Conservation (phyloP, 2,113 vertebrate genomes). For the Ptilorrhoa leucosticta region DNA sequence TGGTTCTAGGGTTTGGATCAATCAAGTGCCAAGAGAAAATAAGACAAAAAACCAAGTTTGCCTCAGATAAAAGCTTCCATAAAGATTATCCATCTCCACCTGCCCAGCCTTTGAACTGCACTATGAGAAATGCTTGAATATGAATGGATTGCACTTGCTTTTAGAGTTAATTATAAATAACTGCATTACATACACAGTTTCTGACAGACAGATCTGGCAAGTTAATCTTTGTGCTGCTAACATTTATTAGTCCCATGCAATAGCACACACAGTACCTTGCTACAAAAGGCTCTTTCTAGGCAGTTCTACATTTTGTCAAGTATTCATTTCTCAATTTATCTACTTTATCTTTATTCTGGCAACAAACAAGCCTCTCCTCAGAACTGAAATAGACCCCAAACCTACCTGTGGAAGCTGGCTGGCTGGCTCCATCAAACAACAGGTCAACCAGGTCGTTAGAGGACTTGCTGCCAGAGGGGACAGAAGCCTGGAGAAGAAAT, state of each 20-base stretch:
- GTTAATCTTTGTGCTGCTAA: background rate
- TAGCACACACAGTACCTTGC: background rate
- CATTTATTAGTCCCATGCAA: slow-evolving; percentile 5
- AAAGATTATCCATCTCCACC: background rate
- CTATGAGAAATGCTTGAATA: background rate
- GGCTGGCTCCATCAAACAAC: slow-evolving; percentile 82
- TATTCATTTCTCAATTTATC: background rate
- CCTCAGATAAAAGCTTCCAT: background rate
- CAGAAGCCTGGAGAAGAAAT: slow-evolving; percentile 67
- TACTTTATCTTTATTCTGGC: background rate
- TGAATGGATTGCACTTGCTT: slow-evolving; percentile 19
- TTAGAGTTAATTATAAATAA: slow-evolving; percentile 58
- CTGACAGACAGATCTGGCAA: slow-evolving; percentile 12
- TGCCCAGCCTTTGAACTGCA: background rate
- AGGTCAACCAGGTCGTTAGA: slow-evolving; percentile 84
- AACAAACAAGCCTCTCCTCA: background rate
- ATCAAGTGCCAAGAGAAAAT: background rate
- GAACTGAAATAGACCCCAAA: background rate
- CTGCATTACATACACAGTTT: background rate
- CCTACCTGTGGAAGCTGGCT: slow-evolving; percentile 75
- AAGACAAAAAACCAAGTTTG: background rate
- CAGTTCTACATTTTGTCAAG: background rate
- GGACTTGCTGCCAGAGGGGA: slow-evolving; percentile 74
- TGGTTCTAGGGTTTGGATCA: background rate
- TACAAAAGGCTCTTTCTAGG: background rate